Percentiles rank a stretch among this genome's conserved stretches.
phyloP scores from a whole-genome alignment of 1,140 invertebrate genomes.

The Pseudomyrmex sp. region DNA sequence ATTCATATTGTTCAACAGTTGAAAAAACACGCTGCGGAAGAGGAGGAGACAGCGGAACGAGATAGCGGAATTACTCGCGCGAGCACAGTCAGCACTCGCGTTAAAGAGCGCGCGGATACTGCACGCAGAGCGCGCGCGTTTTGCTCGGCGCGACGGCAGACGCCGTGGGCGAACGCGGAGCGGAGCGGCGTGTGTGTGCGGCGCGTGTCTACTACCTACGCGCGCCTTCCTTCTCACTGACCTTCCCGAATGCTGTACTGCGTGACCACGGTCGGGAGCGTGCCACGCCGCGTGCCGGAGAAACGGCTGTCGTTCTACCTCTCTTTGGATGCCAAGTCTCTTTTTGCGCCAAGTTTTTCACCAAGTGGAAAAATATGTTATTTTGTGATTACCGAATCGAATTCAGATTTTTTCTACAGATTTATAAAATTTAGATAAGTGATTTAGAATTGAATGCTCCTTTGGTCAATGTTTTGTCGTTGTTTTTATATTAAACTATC shows the following conservation, averaged over 20 bases:
- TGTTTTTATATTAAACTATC: not conserved
- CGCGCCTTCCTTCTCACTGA: slow-evolving; percentile 47
- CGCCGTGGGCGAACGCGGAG: slow-evolving; percentile 54
- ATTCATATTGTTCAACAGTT: not conserved
- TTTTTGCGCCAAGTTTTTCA: not conserved
- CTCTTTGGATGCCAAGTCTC: not conserved
- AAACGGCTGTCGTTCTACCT: not conserved
- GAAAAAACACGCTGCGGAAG: not conserved
- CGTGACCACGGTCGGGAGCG: slow-evolving; percentile 38
- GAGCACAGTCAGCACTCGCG: slow-evolving; percentile 18
- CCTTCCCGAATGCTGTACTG: slow-evolving; percentile 61
- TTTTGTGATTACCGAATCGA: not conserved
- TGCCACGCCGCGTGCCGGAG: slow-evolving; percentile 40
- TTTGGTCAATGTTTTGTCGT: not conserved
- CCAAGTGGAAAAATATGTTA: not conserved
- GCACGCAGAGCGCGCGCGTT: not conserved
- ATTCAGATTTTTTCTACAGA: not conserved
- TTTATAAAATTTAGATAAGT: not conserved
- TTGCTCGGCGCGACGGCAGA: slow-evolving; percentile 18
- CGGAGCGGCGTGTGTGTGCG: slow-evolving; percentile 25
- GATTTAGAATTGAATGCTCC: not conserved
- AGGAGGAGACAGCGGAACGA: not conserved
- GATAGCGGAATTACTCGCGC: slow-evolving; percentile 21
- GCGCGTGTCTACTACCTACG: slow-evolving; percentile 46
- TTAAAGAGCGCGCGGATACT: slow-evolving; percentile 36